A percentile compares a stretch with the other conserved stretches of the same genome.
phyloP scores from a whole-genome alignment of 2,113 vertebrate species.

The Leucoraja erinaceus region DNA sequence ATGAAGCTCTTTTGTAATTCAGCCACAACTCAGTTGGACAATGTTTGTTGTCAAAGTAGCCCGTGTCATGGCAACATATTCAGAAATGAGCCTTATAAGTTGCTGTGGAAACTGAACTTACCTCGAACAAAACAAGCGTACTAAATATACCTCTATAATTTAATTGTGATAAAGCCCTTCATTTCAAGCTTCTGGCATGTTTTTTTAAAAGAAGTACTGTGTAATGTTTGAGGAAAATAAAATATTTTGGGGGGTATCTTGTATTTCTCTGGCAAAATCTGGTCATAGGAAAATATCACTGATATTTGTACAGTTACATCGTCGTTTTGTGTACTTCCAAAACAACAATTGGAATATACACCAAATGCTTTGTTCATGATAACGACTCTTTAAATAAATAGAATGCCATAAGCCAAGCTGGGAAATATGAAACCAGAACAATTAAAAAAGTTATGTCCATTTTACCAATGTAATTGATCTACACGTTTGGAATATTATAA shows the following conservation, averaged over 20 bases:
- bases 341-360: background rate
- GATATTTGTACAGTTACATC: background rate
- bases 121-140: background rate
- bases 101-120: background rate
- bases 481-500: background rate
- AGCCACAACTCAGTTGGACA: background rate
- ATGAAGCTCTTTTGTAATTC: background rate
- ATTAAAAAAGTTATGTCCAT: background rate
- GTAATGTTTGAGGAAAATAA: background rate
- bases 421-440: background rate
- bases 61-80: background rate
- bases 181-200: background rate
- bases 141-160: background rate
- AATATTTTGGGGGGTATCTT: background rate
- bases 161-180: background rate
- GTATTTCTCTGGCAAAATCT: background rate
- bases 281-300: background rate
- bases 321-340: background rate
- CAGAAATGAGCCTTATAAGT: background rate
- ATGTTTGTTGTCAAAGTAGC: constrained; percentile 19
- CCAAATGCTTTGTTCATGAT: background rate
- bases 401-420: background rate
- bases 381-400: background rate
- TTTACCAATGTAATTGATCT: background rate
- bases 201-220: background rate